A percentile compares a stretch with the other conserved stretches of the same genome.
Evolutionary conservation across 2,113 vertebrate species (phyloP).

Genomic region (Austrofundulus limnaeus): DNA sequence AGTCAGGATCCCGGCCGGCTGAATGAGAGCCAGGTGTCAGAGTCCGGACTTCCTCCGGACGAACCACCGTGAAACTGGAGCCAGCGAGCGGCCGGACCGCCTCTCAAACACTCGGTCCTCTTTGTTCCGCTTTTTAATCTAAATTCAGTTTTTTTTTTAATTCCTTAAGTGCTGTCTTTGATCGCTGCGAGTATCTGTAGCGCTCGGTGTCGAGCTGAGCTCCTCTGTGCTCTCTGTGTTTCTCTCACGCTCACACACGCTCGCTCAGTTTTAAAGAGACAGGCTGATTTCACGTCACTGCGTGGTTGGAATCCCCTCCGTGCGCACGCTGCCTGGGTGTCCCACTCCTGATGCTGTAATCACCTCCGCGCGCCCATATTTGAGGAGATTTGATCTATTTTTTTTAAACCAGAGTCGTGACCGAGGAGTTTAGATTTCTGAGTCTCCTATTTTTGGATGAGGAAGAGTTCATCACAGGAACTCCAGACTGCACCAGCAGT

Average conservation of each 20-base stretch:
- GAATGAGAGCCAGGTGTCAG: not conserved
- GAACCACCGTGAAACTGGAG: slow-evolving; percentile 19
- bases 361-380: not conserved
- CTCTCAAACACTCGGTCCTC: not conserved
- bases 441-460: slow-evolving; percentile 56
- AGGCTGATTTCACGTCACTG: slow-evolving; percentile 73
- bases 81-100: not conserved
- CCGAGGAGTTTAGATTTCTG: slow-evolving; percentile 45
- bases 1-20: slow-evolving; percentile 30
- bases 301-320: slow-evolving; percentile 81
- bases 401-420: slow-evolving; percentile 51
- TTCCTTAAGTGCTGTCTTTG: not conserved
- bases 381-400: no score
- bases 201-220: slow-evolving; percentile 32
- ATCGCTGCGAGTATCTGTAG: slow-evolving; percentile 1
- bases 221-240: slow-evolving; percentile 3
- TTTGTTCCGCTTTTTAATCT: not conserved
- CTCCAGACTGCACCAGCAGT: no score
- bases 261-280: slow-evolving; percentile 77
- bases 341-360: slow-evolving; percentile 9
- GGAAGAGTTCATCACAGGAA: slow-evolving; percentile 30
- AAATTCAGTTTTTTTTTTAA: not conserved
- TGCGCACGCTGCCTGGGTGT: slow-evolving; percentile 58
- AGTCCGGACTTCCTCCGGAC: slow-evolving; percentile 42
- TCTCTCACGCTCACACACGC: slow-evolving; percentile 24